Base-by-base conservation (phyloP, 1,140 invertebrate genomes). In the Ruditapes philippinarum region DNA sequence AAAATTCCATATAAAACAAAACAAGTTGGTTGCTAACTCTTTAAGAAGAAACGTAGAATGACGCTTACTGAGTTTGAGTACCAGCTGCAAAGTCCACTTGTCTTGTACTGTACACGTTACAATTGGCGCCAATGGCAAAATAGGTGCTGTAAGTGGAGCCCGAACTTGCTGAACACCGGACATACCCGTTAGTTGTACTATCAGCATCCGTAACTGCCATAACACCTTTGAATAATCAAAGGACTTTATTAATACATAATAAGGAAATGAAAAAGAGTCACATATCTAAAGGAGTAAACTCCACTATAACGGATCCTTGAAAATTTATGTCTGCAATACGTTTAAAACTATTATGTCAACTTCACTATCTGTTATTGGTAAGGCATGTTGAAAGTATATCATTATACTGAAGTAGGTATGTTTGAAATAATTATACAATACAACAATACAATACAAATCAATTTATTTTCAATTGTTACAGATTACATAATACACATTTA, bases 101-200 rank as follows among this genome's bases (percentile, higher is more conserved):
- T 49, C 62, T 78, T 19, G 84, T 57, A 4, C 76, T 51, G 73
- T 78, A 78, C 2, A 87, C 45, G 25, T 42, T 87, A 40, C 84
- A 87, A 38, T 78, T 31, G 0, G 38, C n/a, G 25, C 51, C 73
- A 0, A 87, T 38, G 25, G 49, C 51, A 40, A 60, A 87, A 31
- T 76, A 78, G 38, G 70, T n/a, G 2, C 28, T n/a, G 54, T 57
- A 78, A 3, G 51, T 17, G 0, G 84, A 87, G n/a, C 12, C 36
- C 0, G 84, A 78, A 22, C 45, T 25, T 3, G 17, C 70, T 14
- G 51, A 60, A 42, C 84, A 87, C 1, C 36, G 28, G 5, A 62
- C n/a, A 3, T 60, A 33, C 17, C 70, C 84, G 68, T 87, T 87
- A 25, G 31, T 54, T 62, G 60, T 62, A 25, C 40, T 54, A 36